Conservation (phyloP, 1,140 invertebrate species). For the Drosophila leontia region DNA sequence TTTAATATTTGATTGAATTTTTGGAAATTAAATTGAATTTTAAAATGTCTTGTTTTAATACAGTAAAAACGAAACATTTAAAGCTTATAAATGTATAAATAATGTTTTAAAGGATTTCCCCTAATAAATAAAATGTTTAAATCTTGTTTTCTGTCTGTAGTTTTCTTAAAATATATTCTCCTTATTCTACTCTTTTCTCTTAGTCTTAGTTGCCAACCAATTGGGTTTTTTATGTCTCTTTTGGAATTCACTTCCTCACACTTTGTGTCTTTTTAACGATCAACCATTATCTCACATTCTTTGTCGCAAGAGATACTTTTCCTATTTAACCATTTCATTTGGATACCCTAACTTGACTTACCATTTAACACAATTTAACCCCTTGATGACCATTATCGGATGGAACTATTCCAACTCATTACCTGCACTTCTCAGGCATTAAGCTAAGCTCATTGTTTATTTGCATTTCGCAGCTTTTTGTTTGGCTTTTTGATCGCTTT, state of each 20-base stretch:
- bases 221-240: neutral
- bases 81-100: too few relatives aligned
- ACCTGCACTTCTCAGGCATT: conserved; percentile 33
- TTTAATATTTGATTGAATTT: neutral
- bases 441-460: conserved; percentile 32
- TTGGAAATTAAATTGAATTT: neutral
- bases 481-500: conserved; percentile 41
- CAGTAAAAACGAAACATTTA: too few relatives aligned
- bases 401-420: conserved; percentile 41
- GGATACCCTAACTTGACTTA: neutral
- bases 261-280: conserved; percentile 6
- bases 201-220: neutral
- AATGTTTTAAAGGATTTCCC: too few relatives aligned
- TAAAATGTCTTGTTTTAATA: neutral
- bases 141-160: neutral
- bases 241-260: conserved; percentile 2
- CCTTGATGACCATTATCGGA: neutral
- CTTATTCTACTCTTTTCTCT: neutral
- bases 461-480: conserved; percentile 52
- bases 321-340: conserved; percentile 10
- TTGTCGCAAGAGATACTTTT: neutral
- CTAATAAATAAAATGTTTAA: neutral
- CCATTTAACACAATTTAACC: conserved; percentile 18
- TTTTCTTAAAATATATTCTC: neutral
- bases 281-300: conserved; percentile 7